A percentile compares a stretch with the other conserved stretches of the same genome.
Conservation (phyloP, 2,888 invertebrate species). For the Parnassius orleans region DNA sequence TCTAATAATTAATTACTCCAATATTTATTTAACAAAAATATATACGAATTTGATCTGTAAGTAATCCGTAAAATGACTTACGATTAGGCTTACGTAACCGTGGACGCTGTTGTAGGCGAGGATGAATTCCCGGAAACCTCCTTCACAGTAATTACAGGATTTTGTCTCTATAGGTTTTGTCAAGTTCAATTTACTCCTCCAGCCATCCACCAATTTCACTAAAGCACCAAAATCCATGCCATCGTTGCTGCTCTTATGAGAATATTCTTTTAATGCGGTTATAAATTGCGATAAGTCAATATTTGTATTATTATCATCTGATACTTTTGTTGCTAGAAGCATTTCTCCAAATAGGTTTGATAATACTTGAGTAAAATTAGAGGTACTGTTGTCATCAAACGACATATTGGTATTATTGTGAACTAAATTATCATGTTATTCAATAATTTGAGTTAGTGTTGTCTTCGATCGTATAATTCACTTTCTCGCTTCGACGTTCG, state of each 20-base stretch:
- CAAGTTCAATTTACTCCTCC: constrained; percentile 58
- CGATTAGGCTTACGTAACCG: constrained; percentile 90
- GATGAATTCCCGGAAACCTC: constrained; percentile 80
- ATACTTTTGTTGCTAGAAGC: constrained; percentile 57
- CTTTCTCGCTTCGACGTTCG: background rate
- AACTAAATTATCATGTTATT: background rate
- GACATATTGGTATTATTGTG: constrained; percentile 45
- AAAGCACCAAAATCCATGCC: constrained; percentile 63
- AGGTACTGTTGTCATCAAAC: constrained; percentile 44
- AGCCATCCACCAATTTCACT: constrained; percentile 64
- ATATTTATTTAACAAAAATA: too few relatives aligned
- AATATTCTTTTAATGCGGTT: constrained; percentile 47
- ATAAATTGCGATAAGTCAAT: constrained; percentile 61
- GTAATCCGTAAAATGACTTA: constrained; percentile 62
- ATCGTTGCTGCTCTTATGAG: constrained; percentile 56
- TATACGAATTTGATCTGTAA: too few relatives aligned
- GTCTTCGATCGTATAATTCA: too few relatives aligned
- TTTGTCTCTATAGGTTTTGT: constrained; percentile 52
- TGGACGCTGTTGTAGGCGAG: constrained; percentile 86
- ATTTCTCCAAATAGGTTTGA: constrained; percentile 69
- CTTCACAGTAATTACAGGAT: constrained; percentile 80
- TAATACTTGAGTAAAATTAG: constrained; percentile 66
- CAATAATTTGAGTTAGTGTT: too few relatives aligned
- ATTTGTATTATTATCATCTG: constrained; percentile 54
- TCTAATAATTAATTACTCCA: too few relatives aligned